Percentiles rank a stretch among this genome's conserved stretches.
Evolutionary conservation across 1,140 invertebrate species (phyloP).

Genomic region (Calycopis cecrops): DNA sequence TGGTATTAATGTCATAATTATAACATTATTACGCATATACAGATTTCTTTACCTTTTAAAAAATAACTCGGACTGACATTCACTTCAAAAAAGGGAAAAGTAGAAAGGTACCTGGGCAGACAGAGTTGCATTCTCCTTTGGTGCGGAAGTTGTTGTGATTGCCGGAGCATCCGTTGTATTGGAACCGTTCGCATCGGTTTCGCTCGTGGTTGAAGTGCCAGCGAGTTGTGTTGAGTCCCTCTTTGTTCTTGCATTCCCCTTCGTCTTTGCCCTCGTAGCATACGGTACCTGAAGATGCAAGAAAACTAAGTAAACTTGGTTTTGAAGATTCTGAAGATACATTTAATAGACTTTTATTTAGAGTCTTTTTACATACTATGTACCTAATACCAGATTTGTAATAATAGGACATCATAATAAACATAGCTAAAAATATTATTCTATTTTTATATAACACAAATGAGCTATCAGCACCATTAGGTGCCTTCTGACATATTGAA

Average conservation of each 20-base stretch:
- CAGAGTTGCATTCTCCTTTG: slow-evolving; percentile 86
- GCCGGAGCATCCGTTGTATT: slow-evolving; percentile 83
- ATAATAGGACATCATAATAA: too few relatives aligned
- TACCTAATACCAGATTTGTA: too few relatives aligned
- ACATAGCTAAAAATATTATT: too few relatives aligned
- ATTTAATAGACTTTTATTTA: too few relatives aligned
- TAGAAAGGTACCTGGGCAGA: slow-evolving; percentile 81
- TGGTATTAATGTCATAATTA: too few relatives aligned
- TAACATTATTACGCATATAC: too few relatives aligned
- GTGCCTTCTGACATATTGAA: too few relatives aligned
- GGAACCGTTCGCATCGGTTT: slow-evolving; percentile 84
- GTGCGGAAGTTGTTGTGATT: slow-evolving; percentile 94
- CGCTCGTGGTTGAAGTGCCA: slow-evolving; percentile 87
- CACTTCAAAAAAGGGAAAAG: not conserved
- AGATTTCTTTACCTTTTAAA: too few relatives aligned
- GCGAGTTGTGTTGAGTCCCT: slow-evolving; percentile 75
- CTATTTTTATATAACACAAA: too few relatives aligned
- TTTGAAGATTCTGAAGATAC: not conserved
- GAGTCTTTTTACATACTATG: too few relatives aligned
- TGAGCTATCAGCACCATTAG: too few relatives aligned
- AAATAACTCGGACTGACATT: too few relatives aligned
- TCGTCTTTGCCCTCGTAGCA: slow-evolving; percentile 85
- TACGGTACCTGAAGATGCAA: slow-evolving; percentile 78
- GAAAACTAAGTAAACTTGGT: not conserved
- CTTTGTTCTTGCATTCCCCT: slow-evolving; percentile 42